Base-by-base conservation (phyloP, 2,113 vertebrate genomes). In the Caloenas nicobarica region DNA sequence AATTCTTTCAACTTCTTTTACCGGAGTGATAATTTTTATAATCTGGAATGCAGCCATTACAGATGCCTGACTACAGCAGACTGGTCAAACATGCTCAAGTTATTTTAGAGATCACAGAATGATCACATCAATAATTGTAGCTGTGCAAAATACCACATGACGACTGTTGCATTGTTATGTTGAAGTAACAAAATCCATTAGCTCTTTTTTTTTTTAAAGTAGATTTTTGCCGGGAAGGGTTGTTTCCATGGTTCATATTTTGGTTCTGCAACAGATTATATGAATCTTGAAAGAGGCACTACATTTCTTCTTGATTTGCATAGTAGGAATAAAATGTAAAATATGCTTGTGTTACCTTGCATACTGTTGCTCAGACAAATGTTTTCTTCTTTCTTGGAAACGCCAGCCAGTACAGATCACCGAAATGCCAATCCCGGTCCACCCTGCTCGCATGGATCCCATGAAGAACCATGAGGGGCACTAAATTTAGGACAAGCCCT, bases 401-500 rank as follows among this genome's bases (percentile, higher is more conserved):
- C 1, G 0, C 18, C 28, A 50, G 56, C 21, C 57, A 74, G 36
- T 8, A 13, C 10, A 12, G 54, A 42, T 68, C 28, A 68, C 29
- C 38, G 61, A 79, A 70, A 53, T 26, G 23, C 29, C 62, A 53
- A 10, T 26, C 54, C 64, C 57, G 31, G 50, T 58, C 21, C 61
- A 79, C 38, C n/a, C 36, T 34, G 25, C 34, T 48, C 40, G 15
- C 60, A 16, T 10, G 18, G 29, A 74, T 40, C n/a, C 62, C 31
- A 9, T 23, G 14, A 51, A 51, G 44, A 76, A 51, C 13, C 19
- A 53, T 6, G 38, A 58, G 8, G 14, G 19, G 23, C 34, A 10
- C 40, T 2, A 0, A 28, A 57, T n/a, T 23, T 42, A 22, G 15
- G 31, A 3, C 0, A 1, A 48, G 5, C 17, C 13, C 14, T 19